Percentiles rank a stretch among this genome's conserved stretches.
phyloP scores from a whole-genome alignment of 2,113 vertebrate genomes.

The Corythornis cristatus region DNA sequence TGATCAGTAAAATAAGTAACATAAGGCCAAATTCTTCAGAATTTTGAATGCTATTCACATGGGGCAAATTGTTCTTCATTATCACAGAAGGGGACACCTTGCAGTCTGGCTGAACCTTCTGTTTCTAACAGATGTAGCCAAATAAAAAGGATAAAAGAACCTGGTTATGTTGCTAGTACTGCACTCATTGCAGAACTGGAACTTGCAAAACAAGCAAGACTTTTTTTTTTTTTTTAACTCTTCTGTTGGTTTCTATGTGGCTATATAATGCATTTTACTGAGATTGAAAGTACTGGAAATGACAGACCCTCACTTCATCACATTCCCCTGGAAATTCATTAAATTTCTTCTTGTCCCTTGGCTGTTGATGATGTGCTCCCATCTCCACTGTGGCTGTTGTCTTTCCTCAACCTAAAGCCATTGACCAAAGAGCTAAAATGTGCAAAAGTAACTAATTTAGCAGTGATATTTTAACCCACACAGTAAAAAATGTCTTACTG shows the following conservation, averaged over 20 bases:
- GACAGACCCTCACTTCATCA: neutral
- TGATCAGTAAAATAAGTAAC: neutral
- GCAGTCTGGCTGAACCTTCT: neutral
- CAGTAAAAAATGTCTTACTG: neutral
- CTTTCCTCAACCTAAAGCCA: neutral
- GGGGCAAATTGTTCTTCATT: neutral
- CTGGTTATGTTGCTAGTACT: neutral
- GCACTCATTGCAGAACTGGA: neutral
- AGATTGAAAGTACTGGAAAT: neutral
- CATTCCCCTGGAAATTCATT: neutral
- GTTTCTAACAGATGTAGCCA: neutral
- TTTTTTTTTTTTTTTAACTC: neutral
- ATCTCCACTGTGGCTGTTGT: neutral
- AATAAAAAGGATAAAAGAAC: neutral
- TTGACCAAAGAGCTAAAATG: neutral
- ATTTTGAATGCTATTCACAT: neutral
- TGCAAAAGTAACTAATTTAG: neutral
- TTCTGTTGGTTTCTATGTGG: neutral
- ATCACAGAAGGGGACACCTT: neutral
- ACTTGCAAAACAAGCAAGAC: neutral
- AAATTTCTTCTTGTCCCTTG: neutral
- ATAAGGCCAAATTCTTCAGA: neutral
- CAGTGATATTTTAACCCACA: neutral
- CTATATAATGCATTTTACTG: neutral
- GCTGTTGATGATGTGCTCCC: neutral